Conservation (phyloP, 2,113 vertebrate species). For the Sylvietta virens region DNA sequence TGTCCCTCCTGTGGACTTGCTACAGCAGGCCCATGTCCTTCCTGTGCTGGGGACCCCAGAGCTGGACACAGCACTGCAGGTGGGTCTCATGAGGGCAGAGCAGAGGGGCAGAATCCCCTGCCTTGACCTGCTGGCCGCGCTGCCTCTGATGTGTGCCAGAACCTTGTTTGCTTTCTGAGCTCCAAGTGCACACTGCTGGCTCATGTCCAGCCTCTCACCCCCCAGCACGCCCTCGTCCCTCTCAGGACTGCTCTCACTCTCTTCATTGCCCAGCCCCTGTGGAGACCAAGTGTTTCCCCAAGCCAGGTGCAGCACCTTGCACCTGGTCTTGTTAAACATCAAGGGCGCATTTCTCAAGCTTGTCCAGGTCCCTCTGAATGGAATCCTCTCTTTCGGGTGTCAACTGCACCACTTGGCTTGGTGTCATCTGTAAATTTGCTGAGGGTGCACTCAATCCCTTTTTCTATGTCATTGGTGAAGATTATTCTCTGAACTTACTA, state of each 20-base stretch:
- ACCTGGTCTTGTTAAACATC: background rate
- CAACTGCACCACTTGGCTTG: background rate
- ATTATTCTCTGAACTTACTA: background rate
- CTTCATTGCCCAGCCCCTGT: accelerated
- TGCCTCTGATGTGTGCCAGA: background rate
- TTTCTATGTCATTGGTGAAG: too few relatives aligned
- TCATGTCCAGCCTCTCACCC: background rate
- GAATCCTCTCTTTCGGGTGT: background rate
- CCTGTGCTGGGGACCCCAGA: background rate
- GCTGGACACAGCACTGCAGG: background rate
- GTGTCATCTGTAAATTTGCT: background rate
- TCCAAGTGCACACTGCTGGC: background rate
- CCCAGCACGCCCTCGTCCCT: background rate
- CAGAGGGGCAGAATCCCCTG: background rate
- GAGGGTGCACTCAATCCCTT: background rate
- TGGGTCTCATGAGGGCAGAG: background rate
- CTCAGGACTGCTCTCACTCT: background rate
- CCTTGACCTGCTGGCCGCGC: background rate
- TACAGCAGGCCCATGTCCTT: background rate
- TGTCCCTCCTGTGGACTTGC: background rate
- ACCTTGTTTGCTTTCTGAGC: background rate
- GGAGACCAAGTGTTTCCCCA: background rate
- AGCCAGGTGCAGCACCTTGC: background rate
- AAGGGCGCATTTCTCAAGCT: background rate
- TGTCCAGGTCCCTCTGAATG: background rate